phyloP scores from a whole-genome alignment of 2,888 invertebrate genomes.

The Melikaiella ostensackeni region DNA sequence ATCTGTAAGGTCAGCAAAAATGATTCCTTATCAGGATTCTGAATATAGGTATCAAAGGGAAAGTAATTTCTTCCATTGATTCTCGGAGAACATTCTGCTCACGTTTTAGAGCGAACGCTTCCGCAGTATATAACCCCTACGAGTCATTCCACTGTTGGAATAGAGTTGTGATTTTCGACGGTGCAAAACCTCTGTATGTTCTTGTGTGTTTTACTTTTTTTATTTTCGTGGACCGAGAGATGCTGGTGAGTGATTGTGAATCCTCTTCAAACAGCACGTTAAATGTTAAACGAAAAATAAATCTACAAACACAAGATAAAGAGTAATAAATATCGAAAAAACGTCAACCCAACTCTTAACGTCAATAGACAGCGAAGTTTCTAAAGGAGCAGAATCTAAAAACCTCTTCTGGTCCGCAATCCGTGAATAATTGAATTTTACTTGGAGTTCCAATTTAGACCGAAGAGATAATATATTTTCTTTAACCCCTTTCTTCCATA shows the following conservation, averaged over 20 bases:
- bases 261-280: background rate
- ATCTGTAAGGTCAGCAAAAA: background rate
- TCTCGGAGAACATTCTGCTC: conserved; percentile 60
- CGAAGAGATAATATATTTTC: background rate
- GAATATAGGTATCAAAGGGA: conserved; percentile 54
- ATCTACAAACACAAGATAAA: background rate
- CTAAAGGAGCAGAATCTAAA: background rate
- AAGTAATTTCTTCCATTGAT: conserved; percentile 57
- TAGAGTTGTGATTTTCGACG: conserved; percentile 60
- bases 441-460: background rate
- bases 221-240: conserved; percentile 41
- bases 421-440: background rate
- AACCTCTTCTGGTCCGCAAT: background rate
- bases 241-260: conserved; percentile 59
- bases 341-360: background rate
- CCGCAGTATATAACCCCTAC: conserved; percentile 72
- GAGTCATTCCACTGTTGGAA: conserved; percentile 54
- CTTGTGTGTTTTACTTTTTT: conserved; percentile 14
- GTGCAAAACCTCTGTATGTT: conserved; percentile 49
- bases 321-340: background rate
- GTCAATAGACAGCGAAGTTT: background rate
- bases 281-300: background rate
- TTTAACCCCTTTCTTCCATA: background rate
- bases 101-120: conserved; percentile 66
- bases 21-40: background rate